Conservation (phyloP, 2,888 invertebrate genomes). For the Dynastes grantii region DNA sequence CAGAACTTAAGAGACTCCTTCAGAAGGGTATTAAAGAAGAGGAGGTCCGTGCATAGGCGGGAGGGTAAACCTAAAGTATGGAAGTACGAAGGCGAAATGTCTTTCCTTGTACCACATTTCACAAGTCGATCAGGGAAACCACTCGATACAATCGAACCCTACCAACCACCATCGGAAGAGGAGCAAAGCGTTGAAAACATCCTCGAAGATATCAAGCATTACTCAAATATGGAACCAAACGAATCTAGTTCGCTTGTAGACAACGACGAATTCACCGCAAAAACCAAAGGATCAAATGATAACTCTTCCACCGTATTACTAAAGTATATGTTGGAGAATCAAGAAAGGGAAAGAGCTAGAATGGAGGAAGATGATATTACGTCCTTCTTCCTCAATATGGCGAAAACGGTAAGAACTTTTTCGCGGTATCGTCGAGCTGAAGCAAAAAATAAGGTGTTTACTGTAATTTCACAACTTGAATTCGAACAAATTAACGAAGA, state of each 20-base stretch:
- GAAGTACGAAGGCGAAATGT: conserved; percentile 10
- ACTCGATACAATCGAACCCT: background rate
- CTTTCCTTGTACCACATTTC: background rate
- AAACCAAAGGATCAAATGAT: background rate
- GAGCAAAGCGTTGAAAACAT: conserved; percentile 1
- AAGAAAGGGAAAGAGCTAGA: background rate
- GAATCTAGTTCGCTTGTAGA: background rate
- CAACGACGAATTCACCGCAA: background rate
- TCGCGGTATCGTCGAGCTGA: background rate
- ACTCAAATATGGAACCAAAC: background rate
- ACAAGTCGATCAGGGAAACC: background rate
- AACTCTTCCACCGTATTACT: background rate
- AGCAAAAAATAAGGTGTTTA: background rate
- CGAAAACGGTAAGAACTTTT: conserved; percentile 8
- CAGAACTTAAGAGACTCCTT: conserved; percentile 14
- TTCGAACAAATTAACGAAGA: conserved; percentile 14
- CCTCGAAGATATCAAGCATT: background rate
- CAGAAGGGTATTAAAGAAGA: conserved; percentile 9
- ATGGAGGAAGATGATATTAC: conserved; percentile 6
- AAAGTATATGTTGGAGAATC: background rate
- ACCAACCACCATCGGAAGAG: background rate
- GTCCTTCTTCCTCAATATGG: conserved; percentile 6
- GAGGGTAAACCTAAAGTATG: conserved; percentile 3
- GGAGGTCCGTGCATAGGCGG: background rate
- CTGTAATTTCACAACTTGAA: background rate